Conservation (phyloP, 2,113 vertebrate species). For the Antennarius striatus region DNA sequence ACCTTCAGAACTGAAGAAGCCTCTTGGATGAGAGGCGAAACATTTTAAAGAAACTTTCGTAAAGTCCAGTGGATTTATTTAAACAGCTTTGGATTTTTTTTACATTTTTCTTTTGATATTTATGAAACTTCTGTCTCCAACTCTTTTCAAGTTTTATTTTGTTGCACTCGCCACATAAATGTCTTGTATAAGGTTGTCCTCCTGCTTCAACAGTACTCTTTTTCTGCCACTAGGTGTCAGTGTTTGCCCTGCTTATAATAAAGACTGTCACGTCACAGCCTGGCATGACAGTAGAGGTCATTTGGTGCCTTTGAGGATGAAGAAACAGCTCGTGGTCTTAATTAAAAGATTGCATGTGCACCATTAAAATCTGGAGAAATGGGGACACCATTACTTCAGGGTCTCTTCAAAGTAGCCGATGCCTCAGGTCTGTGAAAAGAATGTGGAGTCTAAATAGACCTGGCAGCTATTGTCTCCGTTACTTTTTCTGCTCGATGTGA, state of each 20-base stretch:
- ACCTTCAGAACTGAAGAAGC: too few species aligned
- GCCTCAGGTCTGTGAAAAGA: neutral
- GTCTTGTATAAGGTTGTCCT: neutral
- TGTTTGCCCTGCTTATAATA: conserved; percentile 22
- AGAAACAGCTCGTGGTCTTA: conserved; percentile 10
- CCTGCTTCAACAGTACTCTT: neutral
- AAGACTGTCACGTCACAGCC: conserved; percentile 28
- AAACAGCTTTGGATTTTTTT: too few species aligned
- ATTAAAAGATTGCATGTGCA: conserved; percentile 5
- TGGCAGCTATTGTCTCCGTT: too few species aligned
- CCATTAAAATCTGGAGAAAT: neutral
- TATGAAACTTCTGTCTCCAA: too few species aligned
- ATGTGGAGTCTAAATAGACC: too few species aligned
- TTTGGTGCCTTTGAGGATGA: conserved; percentile 52
- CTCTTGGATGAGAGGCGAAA: too few species aligned
- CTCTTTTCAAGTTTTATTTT: too few species aligned
- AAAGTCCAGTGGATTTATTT: too few species aligned
- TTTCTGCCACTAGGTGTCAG: conserved; percentile 52
- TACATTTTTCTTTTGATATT: too few species aligned
- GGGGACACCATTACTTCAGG: neutral
- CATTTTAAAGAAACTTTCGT: too few species aligned
- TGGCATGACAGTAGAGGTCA: conserved; percentile 70
- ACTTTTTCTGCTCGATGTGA: too few species aligned
- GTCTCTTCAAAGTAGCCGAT: neutral
- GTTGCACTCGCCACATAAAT: too few species aligned